Base-by-base conservation (phyloP, 2,888 invertebrate genomes). In the Cheilosia urbana region DNA sequence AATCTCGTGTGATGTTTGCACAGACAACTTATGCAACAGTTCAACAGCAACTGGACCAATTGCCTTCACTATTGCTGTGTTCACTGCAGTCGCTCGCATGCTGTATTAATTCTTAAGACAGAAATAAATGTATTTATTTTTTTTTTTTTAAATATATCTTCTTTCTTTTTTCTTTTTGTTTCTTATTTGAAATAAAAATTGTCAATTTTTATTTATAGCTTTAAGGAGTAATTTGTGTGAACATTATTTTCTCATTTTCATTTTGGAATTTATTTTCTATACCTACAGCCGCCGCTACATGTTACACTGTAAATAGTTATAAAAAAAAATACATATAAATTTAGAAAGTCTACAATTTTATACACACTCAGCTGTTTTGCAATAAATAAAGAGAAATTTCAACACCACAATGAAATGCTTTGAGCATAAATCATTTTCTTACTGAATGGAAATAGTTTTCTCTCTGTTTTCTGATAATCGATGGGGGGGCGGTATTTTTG, bases 1-100 rank as follows among this genome's bases (percentile, higher is more conserved):
- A 73, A 66, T 91, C 53, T 84, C 89, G 45, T 92, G 92, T 60
- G 89, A 91, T 34, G 91, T 91, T 5, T 92, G 92, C 83, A 72
- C 87, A 37, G 87, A 88, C 53, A 89, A 92, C 65, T 88, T 89
- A 65, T 92, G 92, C 87, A 92, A 92, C 51, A 88, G 90, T 15
- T 89, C 92, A 58, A 77, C 88, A 34, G 76, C 88, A 45, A 55
- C 89, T 47, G 88, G 88, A 17, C 91, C 91, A 34, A 88, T 91
- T 57, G 90, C 89, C 9, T 87, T 88, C 1, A 89, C 90, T 3
- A 89, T 92, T 53, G 63, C 90, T 2, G 27, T 90, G 6, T 90
- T 92, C 62, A 87, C 88, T 69, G 89, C 88, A 2, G 75, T 91
- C 51, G 90, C 91, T 17, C 91, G 90, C 27, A 21, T 91, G 42